Evolutionary conservation across 2,797 vertebrate species (phyloP).

Genomic region (Dromococcyx pavoninus): DNA sequence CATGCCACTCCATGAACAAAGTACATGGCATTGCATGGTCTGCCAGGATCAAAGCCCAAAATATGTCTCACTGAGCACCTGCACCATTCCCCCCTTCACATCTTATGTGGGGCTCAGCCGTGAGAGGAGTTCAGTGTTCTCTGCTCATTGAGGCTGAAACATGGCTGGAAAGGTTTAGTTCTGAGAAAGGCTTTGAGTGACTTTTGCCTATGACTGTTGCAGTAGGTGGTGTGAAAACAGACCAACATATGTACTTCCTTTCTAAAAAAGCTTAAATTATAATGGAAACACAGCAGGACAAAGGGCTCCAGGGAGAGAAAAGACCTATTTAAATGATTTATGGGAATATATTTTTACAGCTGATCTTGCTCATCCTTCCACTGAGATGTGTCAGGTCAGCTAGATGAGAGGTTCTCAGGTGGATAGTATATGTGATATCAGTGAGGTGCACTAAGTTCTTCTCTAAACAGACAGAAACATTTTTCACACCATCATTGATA

Average conservation of each 20-base stretch:
- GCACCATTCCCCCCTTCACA: background rate
- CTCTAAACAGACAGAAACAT: background rate
- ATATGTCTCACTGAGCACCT: background rate
- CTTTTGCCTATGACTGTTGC: background rate
- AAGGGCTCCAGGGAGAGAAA: background rate
- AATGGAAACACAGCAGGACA: background rate
- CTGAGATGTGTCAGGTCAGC: background rate
- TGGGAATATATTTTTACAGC: conserved; percentile 1
- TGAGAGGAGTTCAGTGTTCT: background rate
- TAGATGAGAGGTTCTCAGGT: background rate
- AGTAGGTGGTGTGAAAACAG: background rate
- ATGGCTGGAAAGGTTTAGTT: background rate
- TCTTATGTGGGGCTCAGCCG: background rate
- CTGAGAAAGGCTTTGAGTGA: background rate
- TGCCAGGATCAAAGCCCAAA: background rate
- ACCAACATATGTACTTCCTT: background rate
- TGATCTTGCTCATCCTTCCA: conserved; percentile 23
- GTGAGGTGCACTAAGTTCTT: background rate
- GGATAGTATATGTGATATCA: background rate
- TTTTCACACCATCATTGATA: background rate
- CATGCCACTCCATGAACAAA: background rate
- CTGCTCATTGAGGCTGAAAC: background rate
- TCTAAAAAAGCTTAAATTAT: background rate
- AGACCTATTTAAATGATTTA: background rate
- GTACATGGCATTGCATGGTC: background rate